Conservation (phyloP, 2,113 vertebrate genomes). For the Casuarius casuarius region DNA sequence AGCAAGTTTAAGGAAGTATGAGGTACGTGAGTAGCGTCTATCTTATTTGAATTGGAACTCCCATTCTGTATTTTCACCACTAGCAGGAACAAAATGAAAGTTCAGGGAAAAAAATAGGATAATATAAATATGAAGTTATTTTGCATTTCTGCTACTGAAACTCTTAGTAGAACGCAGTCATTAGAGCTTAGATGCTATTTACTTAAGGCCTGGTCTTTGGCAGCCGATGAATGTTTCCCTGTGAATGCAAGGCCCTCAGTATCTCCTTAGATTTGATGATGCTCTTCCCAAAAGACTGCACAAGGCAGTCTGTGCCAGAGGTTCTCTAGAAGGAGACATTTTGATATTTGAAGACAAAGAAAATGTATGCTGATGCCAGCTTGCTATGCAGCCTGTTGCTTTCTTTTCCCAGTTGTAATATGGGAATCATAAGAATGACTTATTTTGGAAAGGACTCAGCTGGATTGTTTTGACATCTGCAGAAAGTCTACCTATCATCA, state of each 20-base stretch:
- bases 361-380: not conserved
- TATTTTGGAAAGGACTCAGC: not conserved
- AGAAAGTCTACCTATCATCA: not conserved
- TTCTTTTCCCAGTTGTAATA: not conserved
- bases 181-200: not conserved
- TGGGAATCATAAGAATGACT: not conserved
- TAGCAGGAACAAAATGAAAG: not conserved
- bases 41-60: not conserved
- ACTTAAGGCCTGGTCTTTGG: not conserved
- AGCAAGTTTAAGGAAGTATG: not conserved
- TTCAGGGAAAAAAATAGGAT: not conserved
- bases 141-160: not conserved
- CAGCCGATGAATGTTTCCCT: not conserved
- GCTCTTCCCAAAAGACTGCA: not conserved
- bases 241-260: not conserved
- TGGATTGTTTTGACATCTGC: not conserved
- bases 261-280: not conserved
- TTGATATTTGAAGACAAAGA: not conserved
- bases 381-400: not conserved
- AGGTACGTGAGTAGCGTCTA: not conserved
- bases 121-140: not conserved
- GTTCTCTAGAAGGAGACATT: not conserved
- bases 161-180: rapidly evolving
- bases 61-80: not conserved
- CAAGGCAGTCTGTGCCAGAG: rapidly evolving